Evolutionary conservation across 2,888 invertebrate genomes (phyloP).

Genomic region (Diaphora mendica): DNA sequence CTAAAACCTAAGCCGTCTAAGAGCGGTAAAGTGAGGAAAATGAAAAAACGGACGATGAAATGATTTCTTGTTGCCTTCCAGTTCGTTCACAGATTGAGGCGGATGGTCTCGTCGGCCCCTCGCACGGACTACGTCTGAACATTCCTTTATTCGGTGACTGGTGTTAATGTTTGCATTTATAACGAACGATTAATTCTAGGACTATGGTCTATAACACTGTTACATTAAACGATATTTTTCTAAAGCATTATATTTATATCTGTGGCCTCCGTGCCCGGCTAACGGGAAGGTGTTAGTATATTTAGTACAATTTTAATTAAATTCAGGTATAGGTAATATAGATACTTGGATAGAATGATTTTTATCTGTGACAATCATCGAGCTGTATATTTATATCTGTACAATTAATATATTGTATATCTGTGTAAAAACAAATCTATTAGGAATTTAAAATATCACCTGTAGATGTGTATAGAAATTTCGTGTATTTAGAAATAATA

Average conservation of each 20-base stretch:
- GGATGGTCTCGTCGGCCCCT: conserved; percentile 53
- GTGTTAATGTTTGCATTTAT: conserved; percentile 75
- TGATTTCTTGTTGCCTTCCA: conserved; percentile 81
- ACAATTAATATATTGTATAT: conserved; percentile 59
- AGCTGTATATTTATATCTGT: conserved; percentile 63
- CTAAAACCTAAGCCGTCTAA: conserved; percentile 69
- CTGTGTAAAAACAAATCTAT: conserved; percentile 62
- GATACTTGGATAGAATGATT: conserved; percentile 60
- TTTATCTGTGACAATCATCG: conserved; percentile 52
- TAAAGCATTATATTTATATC: conserved; percentile 59
- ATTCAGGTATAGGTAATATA: conserved; percentile 69
- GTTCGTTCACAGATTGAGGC: conserved; percentile 77
- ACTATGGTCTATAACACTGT: conserved; percentile 45
- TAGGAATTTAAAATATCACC: conserved; percentile 51
- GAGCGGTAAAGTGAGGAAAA: conserved; percentile 73
- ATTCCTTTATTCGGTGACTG: conserved; percentile 75
- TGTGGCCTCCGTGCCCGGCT: conserved; percentile 57
- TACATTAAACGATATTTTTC: conserved; percentile 63
- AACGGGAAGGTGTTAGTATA: conserved; percentile 66
- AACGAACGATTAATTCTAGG: conserved; percentile 44
- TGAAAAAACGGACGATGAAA: conserved; percentile 78
- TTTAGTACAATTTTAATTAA: conserved; percentile 81
- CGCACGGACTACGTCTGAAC: conserved; percentile 59
- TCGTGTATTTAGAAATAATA: conserved; percentile 55
- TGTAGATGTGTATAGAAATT: conserved; percentile 60